Conservation (phyloP, 2,888 invertebrate species). For the Drosophila yooni region DNA sequence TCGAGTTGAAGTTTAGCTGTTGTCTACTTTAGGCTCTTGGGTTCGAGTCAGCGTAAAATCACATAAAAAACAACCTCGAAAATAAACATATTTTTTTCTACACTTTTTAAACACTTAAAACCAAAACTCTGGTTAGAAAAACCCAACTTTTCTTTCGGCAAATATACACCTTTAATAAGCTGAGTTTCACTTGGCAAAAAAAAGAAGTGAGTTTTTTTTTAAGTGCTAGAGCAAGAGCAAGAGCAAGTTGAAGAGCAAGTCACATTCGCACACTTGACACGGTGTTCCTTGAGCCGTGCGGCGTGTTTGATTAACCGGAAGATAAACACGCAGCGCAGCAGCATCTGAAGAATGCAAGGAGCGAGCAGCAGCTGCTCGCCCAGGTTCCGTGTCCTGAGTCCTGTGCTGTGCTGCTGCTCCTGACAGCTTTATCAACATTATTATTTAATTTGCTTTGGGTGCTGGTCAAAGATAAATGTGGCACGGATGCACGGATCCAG, state of each 20-base stretch:
- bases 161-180: neutral
- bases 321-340: constrained; percentile 74
- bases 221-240: neutral
- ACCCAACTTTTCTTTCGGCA: neutral
- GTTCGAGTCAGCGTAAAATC: too few species aligned
- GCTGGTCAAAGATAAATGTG: constrained; percentile 49
- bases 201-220: neutral
- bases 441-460: constrained; percentile 70
- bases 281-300: constrained; percentile 57
- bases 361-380: neutral
- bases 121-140: neutral
- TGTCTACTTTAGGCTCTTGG: neutral
- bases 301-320: constrained; percentile 82
- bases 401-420: constrained; percentile 2
- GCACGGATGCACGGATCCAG: constrained; percentile 24
- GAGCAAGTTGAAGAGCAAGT: constrained; percentile 16
- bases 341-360: constrained; percentile 38
- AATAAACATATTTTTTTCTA: too few species aligned
- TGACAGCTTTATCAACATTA: constrained; percentile 76
- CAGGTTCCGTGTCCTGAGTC: neutral
- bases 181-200: neutral
- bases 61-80: neutral
- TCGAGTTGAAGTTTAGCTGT: neutral
- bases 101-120: too few species aligned
- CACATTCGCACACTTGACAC: constrained; percentile 54